A percentile compares a stretch with the other conserved stretches of the same genome.
These are phyloP conservation scores for Caenorhabditis zanzibari DNA, from an alignment of 2,888 invertebrate species.

Conservation along the genomic window DNA sequence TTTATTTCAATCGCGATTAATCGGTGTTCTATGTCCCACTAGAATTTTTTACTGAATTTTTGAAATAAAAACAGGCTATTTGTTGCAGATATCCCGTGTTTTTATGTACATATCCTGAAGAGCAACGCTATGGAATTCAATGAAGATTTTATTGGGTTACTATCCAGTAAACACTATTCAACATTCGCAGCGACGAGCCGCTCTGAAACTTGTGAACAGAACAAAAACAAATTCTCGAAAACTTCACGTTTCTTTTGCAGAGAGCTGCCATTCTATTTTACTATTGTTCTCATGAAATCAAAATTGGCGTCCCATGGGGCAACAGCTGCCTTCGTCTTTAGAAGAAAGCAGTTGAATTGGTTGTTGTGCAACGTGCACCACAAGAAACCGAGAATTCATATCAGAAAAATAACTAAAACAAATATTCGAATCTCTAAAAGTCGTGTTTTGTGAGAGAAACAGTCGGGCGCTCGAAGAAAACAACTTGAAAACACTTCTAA, in stretches of 20 bases:
- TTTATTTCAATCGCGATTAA: too few relatives aligned
- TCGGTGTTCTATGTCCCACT: too few relatives aligned
- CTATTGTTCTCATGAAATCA: slow-evolving; percentile 47
- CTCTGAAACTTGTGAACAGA: neutral
- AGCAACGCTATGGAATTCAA: neutral
- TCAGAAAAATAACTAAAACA: neutral
- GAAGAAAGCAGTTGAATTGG: neutral
- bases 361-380: neutral
- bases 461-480: too few relatives aligned
- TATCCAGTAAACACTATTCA: neutral
- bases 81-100: too few relatives aligned
- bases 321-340: neutral
- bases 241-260: slow-evolving; percentile 10
- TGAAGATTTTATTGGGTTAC: neutral
- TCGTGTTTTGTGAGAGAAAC: too few relatives aligned
- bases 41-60: too few relatives aligned
- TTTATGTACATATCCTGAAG: neutral
- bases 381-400: neutral
- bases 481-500: neutral
- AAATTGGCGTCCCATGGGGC: slow-evolving; percentile 50
- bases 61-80: too few relatives aligned
- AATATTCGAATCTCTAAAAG: too few relatives aligned
- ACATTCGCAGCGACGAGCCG: neutral
- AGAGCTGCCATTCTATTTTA: slow-evolving; percentile 9
- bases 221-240: slow-evolving; percentile 3